Evolutionary conservation across 2,888 invertebrate species (phyloP), one percentile per base, ranked within the genome.

Genomic region (Petrophora chlorosata): DNA sequence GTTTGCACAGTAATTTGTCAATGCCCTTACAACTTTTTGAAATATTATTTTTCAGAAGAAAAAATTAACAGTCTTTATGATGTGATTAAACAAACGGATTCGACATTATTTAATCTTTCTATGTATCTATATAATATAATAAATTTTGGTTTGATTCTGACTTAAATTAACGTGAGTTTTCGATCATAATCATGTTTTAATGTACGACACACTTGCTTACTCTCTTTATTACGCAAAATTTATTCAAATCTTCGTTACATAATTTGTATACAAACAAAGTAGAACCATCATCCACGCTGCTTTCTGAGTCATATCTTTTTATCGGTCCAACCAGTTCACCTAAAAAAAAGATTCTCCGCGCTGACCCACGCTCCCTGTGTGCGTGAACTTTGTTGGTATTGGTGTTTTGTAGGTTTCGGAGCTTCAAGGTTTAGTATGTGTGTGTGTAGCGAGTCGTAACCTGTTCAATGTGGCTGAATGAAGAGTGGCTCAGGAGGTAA

Each of bases 401-500:
- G 58, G 50, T 53, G 53, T 59, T 51, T 57, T 48, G 44, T 40
- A 49, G 46, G 47, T 59, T 64, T 64, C 58, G 56, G 58, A 70
- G 65, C 61, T 56, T 64, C 58, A 35, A 46, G 28, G 28, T 34
- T 59, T 67, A 48, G 59, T 57, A 36, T 64, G 79, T 82, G 82
- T 82, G 82, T 50, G 80, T 76, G 63, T 59, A 77, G 73, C 83
- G 67, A 82, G 82, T 80, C 71, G 75, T 76, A 85, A 88, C 88
- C 84, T 85, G 89, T 87, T 86, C 81, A 67, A 67, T 73, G 74
- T 76, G 74, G 76, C 72, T 89, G 84, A 88, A 88, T 89, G 86
- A 86, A 87, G 86, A 87, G 82, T 82, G 79, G 84, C 78, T 72
- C 79, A 83, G 79, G 84, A 85, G 84, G 85, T 82, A 82, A 81